Base-by-base conservation (phyloP, 1,140 invertebrate species). In the Lanistes nyassanus region DNA sequence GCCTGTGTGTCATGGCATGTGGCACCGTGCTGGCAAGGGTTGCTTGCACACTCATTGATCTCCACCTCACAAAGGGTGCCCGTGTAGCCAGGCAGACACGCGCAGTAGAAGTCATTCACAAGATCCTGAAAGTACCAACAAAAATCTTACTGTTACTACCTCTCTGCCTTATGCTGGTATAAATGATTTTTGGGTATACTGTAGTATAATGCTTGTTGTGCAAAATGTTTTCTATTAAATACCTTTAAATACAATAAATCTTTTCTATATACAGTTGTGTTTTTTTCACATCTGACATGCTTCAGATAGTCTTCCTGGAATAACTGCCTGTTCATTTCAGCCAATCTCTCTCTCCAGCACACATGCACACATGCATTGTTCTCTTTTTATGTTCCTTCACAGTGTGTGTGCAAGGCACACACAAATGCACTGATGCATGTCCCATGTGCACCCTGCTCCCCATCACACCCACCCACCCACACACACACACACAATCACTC, bases 11-110 rank as follows among this genome's bases (percentile, higher is more conserved):
- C 96, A 67, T 95, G 92, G 85, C 97, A 98, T 42, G 93, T 96
- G 11, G 95, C 97, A 0, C 95, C 95, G 86, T 98, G 97, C 76
- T 94, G 91, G 87, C 97, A 98, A 0, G 97, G 97, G 87, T 95
- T 94, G 62, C 94, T 96, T 79, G 94, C 94, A 90, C 96, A 98
- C 88, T 98, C 96, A 88, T 98, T 94, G 85, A 98, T 97, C 37
- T 81, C 79, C 31, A 66, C 47, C 60, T 80, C 55, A 36, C 81
- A 82, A 13, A 58, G 65, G 0, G 53, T 26, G 3, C 80, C 81
- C 23, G 77, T 82, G 73, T 82, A 97, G 36, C 95, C 95, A 0
- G 92, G 86, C 2, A 92, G 92, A 85, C 96, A 97, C 0, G 91
- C 88, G 88, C 96, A 98, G 60, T 92, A 89, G 89, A 84, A 88